These are phyloP conservation scores for Campaea margaritaria DNA, from an alignment of 2,888 invertebrate species.

Conservation along the genomic window DNA sequence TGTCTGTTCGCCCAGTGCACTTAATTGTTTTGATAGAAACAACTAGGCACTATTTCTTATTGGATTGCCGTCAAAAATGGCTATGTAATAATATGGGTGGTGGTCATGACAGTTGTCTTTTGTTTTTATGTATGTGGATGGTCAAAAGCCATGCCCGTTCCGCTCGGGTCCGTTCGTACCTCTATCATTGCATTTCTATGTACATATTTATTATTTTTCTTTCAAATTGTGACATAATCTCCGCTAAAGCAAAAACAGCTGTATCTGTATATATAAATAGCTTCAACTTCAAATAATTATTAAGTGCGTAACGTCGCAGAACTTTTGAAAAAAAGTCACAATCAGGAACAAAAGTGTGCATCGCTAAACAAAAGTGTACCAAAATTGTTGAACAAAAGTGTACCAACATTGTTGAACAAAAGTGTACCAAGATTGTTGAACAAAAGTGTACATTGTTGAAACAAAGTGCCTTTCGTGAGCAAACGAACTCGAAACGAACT, in stretches of 20 bases:
- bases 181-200: not conserved
- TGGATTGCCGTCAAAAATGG: no score
- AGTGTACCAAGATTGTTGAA: conserved; percentile 25
- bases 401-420: conserved; percentile 17
- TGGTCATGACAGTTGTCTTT: no score
- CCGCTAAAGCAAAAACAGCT: conserved; percentile 6
- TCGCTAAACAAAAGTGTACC: conserved; percentile 23
- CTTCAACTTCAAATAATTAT: conserved; percentile 21
- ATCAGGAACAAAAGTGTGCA: conserved; percentile 31
- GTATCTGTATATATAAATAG: conserved; percentile 19
- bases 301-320: conserved; percentile 23
- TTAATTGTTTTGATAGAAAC: no score
- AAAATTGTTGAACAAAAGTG: conserved; percentile 27
- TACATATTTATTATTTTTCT: not conserved
- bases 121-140: no score
- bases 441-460: conserved; percentile 11
- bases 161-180: no score
- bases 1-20: no score
- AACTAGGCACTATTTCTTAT: no score
- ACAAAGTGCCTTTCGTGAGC: conserved; percentile 23
- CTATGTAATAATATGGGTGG: no score
- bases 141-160: no score
- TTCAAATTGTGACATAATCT: not conserved
- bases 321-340: conserved; percentile 48
- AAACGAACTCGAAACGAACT: conserved; percentile 31